Evolutionary conservation across 2,888 invertebrate species (phyloP).

Genomic region (Digitonthophagus gazella): DNA sequence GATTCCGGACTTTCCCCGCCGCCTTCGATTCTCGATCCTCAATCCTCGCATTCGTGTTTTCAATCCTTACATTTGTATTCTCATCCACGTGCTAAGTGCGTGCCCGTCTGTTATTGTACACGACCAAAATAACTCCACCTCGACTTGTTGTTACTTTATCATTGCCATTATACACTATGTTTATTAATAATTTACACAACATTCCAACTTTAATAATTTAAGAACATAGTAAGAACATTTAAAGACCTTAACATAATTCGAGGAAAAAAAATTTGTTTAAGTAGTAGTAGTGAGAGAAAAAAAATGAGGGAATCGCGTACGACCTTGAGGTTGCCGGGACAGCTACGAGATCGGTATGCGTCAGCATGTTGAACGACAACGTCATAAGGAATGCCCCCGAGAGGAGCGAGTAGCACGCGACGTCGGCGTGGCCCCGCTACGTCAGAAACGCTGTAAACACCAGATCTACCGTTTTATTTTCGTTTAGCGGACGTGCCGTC

Average conservation of each 20-base stretch:
- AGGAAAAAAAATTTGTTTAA: too few relatives aligned
- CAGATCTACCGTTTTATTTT: neutral
- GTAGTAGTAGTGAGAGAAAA: too few relatives aligned
- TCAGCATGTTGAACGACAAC: neutral
- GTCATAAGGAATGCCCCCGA: conserved; percentile 1
- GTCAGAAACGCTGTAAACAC: conserved; percentile 11
- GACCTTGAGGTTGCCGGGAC: neutral
- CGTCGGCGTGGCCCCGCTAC: conserved; percentile 24
- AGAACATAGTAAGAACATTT: too few relatives aligned
- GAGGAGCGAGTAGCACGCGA: conserved; percentile 18
- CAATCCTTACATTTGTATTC: too few relatives aligned
- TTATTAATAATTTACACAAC: too few relatives aligned
- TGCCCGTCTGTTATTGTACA: neutral
- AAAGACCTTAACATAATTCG: too few relatives aligned
- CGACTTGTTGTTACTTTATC: neutral
- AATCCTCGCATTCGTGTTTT: too few relatives aligned
- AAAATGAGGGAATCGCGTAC: too few relatives aligned
- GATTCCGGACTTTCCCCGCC: too few relatives aligned
- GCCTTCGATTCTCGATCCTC: too few relatives aligned
- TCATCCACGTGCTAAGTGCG: neutral
- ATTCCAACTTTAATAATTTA: too few relatives aligned
- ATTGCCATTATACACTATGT: neutral
- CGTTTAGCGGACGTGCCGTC: neutral
- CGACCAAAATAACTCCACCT: neutral
- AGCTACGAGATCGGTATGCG: neutral